Evolutionary conservation across 2,888 invertebrate species (phyloP), one percentile per base, ranked within the genome.

Genomic region (Caenorhabditis panamensis): DNA sequence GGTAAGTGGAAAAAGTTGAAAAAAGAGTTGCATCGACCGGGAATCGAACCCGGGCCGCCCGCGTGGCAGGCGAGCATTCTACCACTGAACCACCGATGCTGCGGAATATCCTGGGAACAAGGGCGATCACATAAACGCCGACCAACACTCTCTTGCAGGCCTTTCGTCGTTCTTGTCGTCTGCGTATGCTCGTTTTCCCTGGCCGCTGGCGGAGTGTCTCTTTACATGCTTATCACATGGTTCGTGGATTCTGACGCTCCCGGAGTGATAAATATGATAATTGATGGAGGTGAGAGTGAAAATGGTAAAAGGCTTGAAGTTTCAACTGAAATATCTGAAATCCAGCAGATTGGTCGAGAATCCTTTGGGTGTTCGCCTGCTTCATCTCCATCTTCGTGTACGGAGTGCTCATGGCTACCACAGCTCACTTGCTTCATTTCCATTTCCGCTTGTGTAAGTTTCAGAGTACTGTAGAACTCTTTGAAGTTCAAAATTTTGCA

Each of bases 61-160:
- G 84, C 86, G 86, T 86, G 86, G 85, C 84, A 85, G 86, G 84
- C 86, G 86, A 85, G 85, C 83, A 86, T 86, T 86, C 85, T 86
- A 86, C 86, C 86, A 86, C 84, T 86, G 86, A 85, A 86, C 85
- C 86, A 85, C 79, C 85, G 84, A 85, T 82, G 86, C 86, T 18
- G 31, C 37, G 51, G 3, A 4, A n/a, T 9, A 28, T 3, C 6
- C 18, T 2, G 18, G 2, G 31, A 31, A 1, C n/a, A 5, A 31
- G 31, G 56, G 31, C 16, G 31, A 56, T 28, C n/a, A 56, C 8
- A 56, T 31, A 1, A 1, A 1, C 56, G 61, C 36, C 3, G 24
- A 36, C 36, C 11, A 11, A 36, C 36, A 9, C 13, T 47, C 18
- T 18, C 56, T 64, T 72, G 37, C 66, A 75, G 69, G 58, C 59